Evolutionary conservation across 2,113 vertebrate genomes (phyloP).

Genomic region (Henicopernis longicauda): DNA sequence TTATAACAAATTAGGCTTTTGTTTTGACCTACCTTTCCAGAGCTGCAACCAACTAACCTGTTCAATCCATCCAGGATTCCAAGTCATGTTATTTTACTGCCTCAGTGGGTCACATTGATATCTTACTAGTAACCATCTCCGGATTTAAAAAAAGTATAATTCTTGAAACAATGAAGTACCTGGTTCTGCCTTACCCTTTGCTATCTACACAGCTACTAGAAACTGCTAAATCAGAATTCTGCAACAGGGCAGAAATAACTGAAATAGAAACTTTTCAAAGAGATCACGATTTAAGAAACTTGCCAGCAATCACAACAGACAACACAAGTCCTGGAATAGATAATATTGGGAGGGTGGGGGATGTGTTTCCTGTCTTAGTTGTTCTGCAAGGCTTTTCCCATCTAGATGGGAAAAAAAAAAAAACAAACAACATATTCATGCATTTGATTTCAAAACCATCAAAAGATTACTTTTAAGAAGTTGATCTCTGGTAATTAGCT

Average conservation of each 20-base stretch:
- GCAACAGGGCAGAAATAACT: background rate
- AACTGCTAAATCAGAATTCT: background rate
- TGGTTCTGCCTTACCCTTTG: background rate
- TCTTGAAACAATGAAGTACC: background rate
- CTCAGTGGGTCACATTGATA: background rate
- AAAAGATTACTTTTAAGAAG: background rate
- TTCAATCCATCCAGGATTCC: background rate
- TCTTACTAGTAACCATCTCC: background rate
- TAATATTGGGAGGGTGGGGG: background rate
- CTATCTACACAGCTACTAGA: background rate
- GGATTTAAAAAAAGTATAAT: background rate
- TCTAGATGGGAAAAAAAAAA: no score
- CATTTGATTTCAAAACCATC: background rate
- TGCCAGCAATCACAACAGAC: background rate
- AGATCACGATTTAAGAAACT: background rate
- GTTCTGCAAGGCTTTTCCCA: background rate
- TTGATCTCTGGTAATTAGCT: background rate
- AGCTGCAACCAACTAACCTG: background rate
- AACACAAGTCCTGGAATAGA: background rate
- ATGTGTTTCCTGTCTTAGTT: background rate
- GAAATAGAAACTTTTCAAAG: no score
- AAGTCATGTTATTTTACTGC: background rate
- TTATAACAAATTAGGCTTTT: background rate
- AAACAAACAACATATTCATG: background rate
- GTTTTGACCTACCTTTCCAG: background rate